A percentile compares a stretch with the other conserved stretches of the same genome.
These are phyloP conservation scores for Paratilapia polleni DNA, from an alignment of 2,113 vertebrate species.

Conservation along the genomic window DNA sequence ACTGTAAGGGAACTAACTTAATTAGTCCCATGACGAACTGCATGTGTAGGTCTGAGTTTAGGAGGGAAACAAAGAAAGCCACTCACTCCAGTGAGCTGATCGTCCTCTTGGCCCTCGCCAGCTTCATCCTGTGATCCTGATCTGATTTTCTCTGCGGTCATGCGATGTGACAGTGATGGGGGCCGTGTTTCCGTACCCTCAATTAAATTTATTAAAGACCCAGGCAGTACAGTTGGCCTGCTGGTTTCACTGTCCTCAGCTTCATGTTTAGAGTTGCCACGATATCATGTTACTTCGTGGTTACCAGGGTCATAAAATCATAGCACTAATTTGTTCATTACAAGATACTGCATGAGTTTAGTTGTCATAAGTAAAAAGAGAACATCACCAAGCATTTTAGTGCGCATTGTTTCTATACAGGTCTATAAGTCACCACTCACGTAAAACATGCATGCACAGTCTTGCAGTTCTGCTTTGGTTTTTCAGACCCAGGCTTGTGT, in stretches of 20 bases:
- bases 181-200: neutral
- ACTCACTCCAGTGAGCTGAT: neutral
- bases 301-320: neutral
- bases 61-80: neutral
- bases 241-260: neutral
- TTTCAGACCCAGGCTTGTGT: neutral
- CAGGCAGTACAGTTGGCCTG: neutral
- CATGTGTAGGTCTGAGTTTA: neutral
- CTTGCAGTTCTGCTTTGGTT: neutral
- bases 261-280: neutral
- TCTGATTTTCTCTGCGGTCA: slow-evolving; percentile 42
- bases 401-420: accelerated
- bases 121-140: slow-evolving; percentile 45
- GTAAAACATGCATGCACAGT: neutral
- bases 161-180: neutral
- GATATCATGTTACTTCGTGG: slow-evolving; percentile 6
- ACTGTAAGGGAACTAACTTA: neutral
- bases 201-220: neutral
- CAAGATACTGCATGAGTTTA: neutral
- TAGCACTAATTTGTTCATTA: neutral
- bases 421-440: neutral
- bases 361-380: neutral
- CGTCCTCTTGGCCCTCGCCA: slow-evolving; percentile 2
- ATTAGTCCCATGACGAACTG: slow-evolving; percentile 4
- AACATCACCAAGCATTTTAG: neutral